phyloP scores from a whole-genome alignment of 2,888 invertebrate genomes.

The Ashinkailepas kermadecensis region DNA sequence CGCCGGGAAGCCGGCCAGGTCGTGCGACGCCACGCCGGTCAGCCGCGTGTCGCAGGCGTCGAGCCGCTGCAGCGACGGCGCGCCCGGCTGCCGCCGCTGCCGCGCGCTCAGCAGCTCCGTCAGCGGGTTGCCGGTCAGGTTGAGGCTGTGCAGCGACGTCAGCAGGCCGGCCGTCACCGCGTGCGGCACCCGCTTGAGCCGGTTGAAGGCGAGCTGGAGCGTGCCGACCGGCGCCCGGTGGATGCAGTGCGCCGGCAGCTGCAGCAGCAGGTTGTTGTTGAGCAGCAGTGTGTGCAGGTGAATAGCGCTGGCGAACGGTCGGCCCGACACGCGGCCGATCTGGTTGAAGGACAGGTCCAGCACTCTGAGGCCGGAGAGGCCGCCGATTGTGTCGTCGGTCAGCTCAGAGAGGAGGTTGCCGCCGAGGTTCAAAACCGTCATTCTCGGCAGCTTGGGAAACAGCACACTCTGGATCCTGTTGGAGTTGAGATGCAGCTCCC shows the following conservation, averaged over 20 bases:
- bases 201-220: slow-evolving; percentile 37
- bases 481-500: slow-evolving; percentile 35
- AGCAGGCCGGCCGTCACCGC: slow-evolving; percentile 60
- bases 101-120: slow-evolving; percentile 35
- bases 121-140: slow-evolving; percentile 74
- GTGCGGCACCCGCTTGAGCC: slow-evolving; percentile 35
- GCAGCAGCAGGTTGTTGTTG: slow-evolving; percentile 33
- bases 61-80: slow-evolving; percentile 29
- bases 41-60: slow-evolving; percentile 60
- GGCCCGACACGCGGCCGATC: slow-evolving; percentile 27
- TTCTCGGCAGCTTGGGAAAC: slow-evolving; percentile 29
- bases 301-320: not conserved
- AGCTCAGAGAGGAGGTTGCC: slow-evolving; percentile 36
- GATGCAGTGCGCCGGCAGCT: slow-evolving; percentile 31
- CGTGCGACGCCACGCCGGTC: slow-evolving; percentile 68
- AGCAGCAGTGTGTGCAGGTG: slow-evolving; percentile 29
- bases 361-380: slow-evolving; percentile 34
- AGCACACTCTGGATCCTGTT: slow-evolving; percentile 36
- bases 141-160: slow-evolving; percentile 63
- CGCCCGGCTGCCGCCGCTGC: slow-evolving; percentile 26
- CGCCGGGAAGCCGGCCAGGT: slow-evolving; percentile 67
- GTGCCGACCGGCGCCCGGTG: slow-evolving; percentile 32
- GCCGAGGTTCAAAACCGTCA: slow-evolving; percentile 36
- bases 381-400: slow-evolving; percentile 35
- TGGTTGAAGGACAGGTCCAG: slow-evolving; percentile 38